These are phyloP conservation scores for Galerucella calmariensis DNA, from an alignment of 2,888 invertebrate species.

Conservation along the genomic window DNA sequence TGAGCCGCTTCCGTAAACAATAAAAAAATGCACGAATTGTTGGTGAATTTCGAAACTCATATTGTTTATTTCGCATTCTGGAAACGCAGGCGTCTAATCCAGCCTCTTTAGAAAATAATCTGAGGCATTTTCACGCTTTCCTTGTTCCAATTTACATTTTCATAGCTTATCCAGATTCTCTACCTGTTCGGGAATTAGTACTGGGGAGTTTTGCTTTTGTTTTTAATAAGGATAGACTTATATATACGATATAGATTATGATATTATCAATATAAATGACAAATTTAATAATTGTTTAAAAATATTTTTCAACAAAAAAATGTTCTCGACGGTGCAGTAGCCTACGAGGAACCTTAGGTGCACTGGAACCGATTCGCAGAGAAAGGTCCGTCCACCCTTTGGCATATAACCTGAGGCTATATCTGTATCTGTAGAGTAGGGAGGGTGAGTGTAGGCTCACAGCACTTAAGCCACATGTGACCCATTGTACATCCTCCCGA, in stretches of 20 bases:
- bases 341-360: no score
- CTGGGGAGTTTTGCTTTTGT: slow-evolving; percentile 23
- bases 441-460: no score
- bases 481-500: no score
- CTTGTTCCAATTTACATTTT: slow-evolving; percentile 56
- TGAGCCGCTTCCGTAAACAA: neutral
- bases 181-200: slow-evolving; percentile 56
- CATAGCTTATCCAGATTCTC: slow-evolving; percentile 56
- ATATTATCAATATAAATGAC: neutral
- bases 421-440: no score
- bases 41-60: slow-evolving; percentile 20
- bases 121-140: slow-evolving; percentile 40
- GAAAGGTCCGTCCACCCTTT: no score
- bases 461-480: no score
- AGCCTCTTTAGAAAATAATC: slow-evolving; percentile 57
- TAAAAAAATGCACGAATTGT: slow-evolving; percentile 15
- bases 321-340: no score
- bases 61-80: slow-evolving; percentile 46
- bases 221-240: neutral
- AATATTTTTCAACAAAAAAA: no score
- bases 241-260: neutral
- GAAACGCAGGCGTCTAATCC: slow-evolving; percentile 51
- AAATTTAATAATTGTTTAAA: no score
- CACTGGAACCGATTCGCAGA: no score
- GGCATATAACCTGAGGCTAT: no score